A percentile compares a stretch with the other conserved stretches of the same genome.
phyloP scores from a whole-genome alignment of 2,113 vertebrate genomes.

The Phoenicopterus ruber region DNA sequence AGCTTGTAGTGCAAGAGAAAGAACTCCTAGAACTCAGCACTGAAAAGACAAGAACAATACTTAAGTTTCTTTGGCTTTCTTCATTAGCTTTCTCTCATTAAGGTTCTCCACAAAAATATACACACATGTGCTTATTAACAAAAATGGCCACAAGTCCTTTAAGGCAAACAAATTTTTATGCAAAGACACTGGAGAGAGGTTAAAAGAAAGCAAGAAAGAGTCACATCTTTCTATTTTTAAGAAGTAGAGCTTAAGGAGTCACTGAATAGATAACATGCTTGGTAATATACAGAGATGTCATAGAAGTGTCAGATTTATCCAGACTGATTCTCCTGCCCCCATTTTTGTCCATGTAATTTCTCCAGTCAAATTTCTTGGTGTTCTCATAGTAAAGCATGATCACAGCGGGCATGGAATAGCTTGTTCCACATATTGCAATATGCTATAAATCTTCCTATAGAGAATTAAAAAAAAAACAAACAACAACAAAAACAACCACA shows the following conservation, averaged over 20 bases:
- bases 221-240: background rate
- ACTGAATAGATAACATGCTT: background rate
- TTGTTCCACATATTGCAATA: background rate
- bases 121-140: background rate
- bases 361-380: background rate
- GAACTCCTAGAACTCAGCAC: background rate
- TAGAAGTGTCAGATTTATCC: background rate
- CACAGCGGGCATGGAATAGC: background rate
- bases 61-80: background rate
- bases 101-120: background rate
- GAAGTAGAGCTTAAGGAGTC: background rate
- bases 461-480: background rate
- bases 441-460: background rate
- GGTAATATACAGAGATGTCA: background rate
- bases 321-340: background rate
- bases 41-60: background rate
- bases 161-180: background rate
- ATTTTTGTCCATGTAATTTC: background rate
- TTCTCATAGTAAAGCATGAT: constrained; percentile 11
- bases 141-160: background rate
- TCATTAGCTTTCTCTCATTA: background rate
- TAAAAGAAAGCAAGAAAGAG: background rate
- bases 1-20: background rate
- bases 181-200: background rate
- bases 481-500: background rate